Conservation (phyloP, 2,113 vertebrate genomes). For the Misgurnus mizolepis region DNA sequence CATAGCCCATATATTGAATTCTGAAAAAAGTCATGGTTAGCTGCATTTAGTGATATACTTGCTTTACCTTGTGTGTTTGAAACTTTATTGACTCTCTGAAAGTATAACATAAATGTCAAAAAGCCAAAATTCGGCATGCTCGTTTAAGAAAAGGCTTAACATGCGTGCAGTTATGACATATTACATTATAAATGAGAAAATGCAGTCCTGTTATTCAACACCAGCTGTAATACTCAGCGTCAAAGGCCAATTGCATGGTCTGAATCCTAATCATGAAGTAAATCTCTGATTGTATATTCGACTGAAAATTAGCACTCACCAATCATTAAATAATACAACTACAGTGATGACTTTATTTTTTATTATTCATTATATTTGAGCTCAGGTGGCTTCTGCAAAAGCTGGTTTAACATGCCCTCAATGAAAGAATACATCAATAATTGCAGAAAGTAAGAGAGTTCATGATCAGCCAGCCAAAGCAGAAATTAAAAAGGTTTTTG, state of each 20-base stretch:
- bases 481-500: not conserved
- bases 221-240: not conserved
- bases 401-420: not conserved
- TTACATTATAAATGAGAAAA: not conserved
- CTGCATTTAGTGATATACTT: slow-evolving; percentile 7
- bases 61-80: not conserved
- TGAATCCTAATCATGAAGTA: not conserved
- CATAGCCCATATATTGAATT: not conserved
- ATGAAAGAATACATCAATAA: slow-evolving; percentile 4
- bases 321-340: not conserved
- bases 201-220: not conserved
- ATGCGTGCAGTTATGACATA: not conserved
- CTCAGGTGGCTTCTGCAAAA: not conserved
- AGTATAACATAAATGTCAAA: not conserved
- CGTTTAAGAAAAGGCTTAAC: not conserved
- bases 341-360: not conserved
- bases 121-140: not conserved
- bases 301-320: not conserved
- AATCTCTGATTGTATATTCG: not conserved
- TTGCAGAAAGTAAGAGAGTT: not conserved
- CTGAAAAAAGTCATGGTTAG: slow-evolving; percentile 12
- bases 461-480: not conserved
- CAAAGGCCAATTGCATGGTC: not conserved
- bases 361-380: not conserved
- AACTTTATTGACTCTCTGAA: not conserved